Evolutionary conservation across 2,888 invertebrate genomes (phyloP).

Genomic region (Psylliodes chrysocephalus): DNA sequence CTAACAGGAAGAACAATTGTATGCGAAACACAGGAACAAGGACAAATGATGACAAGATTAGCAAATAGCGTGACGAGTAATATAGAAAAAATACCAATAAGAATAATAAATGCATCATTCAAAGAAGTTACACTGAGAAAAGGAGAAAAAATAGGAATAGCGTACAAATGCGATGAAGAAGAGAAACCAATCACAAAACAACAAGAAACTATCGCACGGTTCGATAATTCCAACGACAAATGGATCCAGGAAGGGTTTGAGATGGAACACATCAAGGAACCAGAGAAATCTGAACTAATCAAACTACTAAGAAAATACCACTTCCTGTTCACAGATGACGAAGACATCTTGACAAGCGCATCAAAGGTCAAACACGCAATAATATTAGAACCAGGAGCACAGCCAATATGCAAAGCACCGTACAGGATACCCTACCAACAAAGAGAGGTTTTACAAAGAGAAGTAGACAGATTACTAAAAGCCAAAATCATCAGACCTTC

Average conservation of each 20-base stretch:
- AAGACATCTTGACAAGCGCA: slow-evolving; percentile 24
- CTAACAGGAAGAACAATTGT: background rate
- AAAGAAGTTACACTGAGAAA: background rate
- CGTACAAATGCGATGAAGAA: background rate
- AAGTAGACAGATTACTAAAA: slow-evolving; percentile 26
- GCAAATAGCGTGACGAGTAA: background rate
- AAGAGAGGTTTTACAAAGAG: slow-evolving; percentile 18
- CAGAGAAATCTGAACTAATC: background rate
- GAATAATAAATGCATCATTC: background rate
- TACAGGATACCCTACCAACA: slow-evolving; percentile 31
- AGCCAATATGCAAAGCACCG: slow-evolving; percentile 25
- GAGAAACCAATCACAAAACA: background rate
- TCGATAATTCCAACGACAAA: slow-evolving; percentile 13
- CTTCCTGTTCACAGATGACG: slow-evolving; percentile 18
- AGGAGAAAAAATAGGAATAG: slow-evolving; percentile 8
- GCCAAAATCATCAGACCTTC: slow-evolving; percentile 25
- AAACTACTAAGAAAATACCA: slow-evolving; percentile 2
- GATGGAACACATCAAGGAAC: background rate
- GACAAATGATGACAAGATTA: background rate
- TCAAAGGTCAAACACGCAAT: slow-evolving; percentile 25
- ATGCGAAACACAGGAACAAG: background rate
- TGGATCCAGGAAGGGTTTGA: slow-evolving; percentile 27
- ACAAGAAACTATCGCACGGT: background rate
- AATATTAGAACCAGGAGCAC: slow-evolving; percentile 18
- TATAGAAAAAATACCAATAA: background rate